Evolutionary conservation across 2,888 invertebrate genomes (phyloP), one percentile per base, ranked within the genome.

Genomic region (Coelinius sp.): DNA sequence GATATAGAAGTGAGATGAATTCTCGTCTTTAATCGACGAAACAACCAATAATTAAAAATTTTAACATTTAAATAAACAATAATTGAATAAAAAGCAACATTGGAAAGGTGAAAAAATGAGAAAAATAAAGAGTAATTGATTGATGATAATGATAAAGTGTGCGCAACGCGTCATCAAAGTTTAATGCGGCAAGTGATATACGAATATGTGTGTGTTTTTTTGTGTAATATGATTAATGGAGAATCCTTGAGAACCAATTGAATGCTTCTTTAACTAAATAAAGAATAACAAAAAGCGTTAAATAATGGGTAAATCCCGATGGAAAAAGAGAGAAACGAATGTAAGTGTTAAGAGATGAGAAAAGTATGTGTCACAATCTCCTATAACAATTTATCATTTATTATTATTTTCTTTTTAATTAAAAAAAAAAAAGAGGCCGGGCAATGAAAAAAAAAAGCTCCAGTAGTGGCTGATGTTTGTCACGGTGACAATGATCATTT

Each of bases 111-210:
- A 72, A 22, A 38, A 35, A 68, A 68, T 8, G 31, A 31, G 8
- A 8, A 31, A 31, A 8, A 31, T 31, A n/a, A n/a, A n/a, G 62
- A 70, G 66, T 59, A 70, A 71, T 68, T 72, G 63, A 73, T 22
- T 27, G 69, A 24, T 74, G 69, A 63, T 71, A 73, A 38, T 35
- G 53, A 17, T 7, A 49, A 25, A 52, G 49, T 22, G 71, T 73
- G 66, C 73, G 73, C 67, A 63, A 53, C 67, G 67, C 75, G 74
- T 75, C 76, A 75, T 76, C 76, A 75, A 76, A 76, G 76, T 75
- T 73, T 70, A 75, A 68, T 76, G 71, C 73, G 76, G 76, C 76
- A 75, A 76, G 75, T 76, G 76, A 75, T 76, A 76, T 73, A 72
- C 46, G 52, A 53, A 31, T 67, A 67, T 52, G 67, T 67, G 38